Evolutionary conservation across 2,797 vertebrate species (phyloP), one percentile per base, ranked within the genome.

Genomic region (Silurus lanzhouensis): DNA sequence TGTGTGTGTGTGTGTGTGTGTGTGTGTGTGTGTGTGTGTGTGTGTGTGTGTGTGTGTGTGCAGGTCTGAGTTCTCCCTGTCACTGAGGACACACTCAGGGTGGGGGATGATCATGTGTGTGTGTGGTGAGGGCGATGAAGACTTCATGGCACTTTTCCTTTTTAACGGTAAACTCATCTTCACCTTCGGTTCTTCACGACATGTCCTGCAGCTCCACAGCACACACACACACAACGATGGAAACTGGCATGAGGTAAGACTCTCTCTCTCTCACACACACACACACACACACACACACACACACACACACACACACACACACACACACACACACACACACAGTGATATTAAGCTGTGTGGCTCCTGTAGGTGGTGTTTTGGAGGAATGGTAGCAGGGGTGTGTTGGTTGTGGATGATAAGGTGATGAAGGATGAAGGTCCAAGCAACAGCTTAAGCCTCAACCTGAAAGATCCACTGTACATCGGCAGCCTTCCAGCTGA

Each of bases 51-150:
- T 81, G 61, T 82, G 55, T 68, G 55, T 77, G 31, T 66, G 44
- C 92, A 99, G 98, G 93, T 96, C 95, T 90, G 95, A 97, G 88
- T 95, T 99, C 90, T 97, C 97, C 72, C 92, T 99, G 91, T 97
- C 94, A 82, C 88, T 99, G 91, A 98, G 96, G 94, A 98, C 97
- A 27, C 92, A 95, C 5, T 97, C 97, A 22, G 94, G 96, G 68
- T 96, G 95, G 38, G 97, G 98, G 88, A 96, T 98, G 93, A 95
- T 99, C 90, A 96, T 98, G 91, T 98, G 99, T 48, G 17, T 96
- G 83, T 96, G 96, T 3, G 97, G 98, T 88, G 88, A 92, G 86
- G 91, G 94, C 75, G 98, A 98, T 86, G 93, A 94, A 84, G 93
- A 97, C 90, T 97, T 97, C 91, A 97, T 99, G 95, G 92, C 96